Percentiles rank a stretch among this genome's conserved stretches.
Conservation (phyloP, 2,113 vertebrate genomes). For the Plecturocebus donacophilus region DNA sequence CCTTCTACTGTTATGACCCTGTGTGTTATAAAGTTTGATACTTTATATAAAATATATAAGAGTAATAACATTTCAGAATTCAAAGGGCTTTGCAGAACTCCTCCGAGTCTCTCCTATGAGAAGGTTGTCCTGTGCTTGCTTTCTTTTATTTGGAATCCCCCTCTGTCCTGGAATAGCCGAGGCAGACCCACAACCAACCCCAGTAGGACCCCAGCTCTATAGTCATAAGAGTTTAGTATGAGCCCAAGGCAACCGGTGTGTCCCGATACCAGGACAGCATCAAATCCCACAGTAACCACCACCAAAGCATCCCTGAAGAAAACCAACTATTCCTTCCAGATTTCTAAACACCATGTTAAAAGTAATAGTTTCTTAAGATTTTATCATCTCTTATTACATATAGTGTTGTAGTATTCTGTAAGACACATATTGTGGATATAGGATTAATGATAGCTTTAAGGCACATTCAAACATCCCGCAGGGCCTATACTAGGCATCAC, state of each 20-base stretch:
- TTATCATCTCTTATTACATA: background rate
- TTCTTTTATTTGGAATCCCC: background rate
- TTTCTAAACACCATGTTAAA: background rate
- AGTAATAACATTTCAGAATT: background rate
- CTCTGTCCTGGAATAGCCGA: background rate
- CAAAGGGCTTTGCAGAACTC: background rate
- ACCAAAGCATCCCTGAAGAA: background rate
- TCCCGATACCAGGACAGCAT: background rate
- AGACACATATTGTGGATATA: background rate
- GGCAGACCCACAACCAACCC: rapidly evolving
- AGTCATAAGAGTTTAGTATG: background rate
- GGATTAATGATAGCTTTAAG: background rate
- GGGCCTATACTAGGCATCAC: background rate
- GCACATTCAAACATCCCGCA: background rate
- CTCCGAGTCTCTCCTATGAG: background rate
- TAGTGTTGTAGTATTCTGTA: background rate
- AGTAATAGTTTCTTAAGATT: background rate
- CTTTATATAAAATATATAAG: background rate
- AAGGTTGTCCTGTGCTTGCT: background rate
- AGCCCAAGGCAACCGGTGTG: background rate
- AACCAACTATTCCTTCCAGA: background rate
- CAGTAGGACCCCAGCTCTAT: background rate
- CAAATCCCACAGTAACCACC: background rate
- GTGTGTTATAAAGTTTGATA: background rate
- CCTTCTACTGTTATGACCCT: background rate